A percentile compares a stretch with the other conserved stretches of the same genome.
Evolutionary conservation across 2,797 vertebrate species (phyloP).

Genomic region (Acanthurus tractus): DNA sequence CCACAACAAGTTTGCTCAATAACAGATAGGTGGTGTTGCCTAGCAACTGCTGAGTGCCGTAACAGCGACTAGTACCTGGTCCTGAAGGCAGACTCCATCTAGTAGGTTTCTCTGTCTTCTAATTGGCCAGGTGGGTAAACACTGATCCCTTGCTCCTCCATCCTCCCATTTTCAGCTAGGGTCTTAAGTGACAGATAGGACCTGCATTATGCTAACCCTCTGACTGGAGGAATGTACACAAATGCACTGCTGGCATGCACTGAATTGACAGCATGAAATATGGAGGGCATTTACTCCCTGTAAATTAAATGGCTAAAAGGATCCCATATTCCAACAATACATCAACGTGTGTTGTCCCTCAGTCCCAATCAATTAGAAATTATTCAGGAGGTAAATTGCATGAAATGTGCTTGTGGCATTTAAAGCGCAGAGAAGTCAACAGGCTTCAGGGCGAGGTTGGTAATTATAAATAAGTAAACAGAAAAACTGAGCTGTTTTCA

Average conservation of each 20-base stretch:
- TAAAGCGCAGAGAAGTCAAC: constrained; percentile 51
- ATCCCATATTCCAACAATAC: constrained; percentile 79
- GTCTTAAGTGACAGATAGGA: constrained; percentile 80
- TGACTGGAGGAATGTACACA: constrained; percentile 69
- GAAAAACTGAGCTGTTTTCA: constrained; percentile 37
- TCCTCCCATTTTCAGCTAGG: constrained; percentile 69
- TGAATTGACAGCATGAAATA: constrained; percentile 87
- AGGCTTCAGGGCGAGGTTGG: constrained; percentile 53
- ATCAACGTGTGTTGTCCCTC: constrained; percentile 83
- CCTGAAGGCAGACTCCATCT: constrained; percentile 83
- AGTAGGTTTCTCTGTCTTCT: constrained; percentile 80
- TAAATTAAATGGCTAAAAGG: constrained; percentile 85
- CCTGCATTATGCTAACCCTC: constrained; percentile 72
- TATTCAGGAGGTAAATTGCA: constrained; percentile 88
- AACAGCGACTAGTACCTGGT: constrained; percentile 81
- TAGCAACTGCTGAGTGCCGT: constrained; percentile 86
- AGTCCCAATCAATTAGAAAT: constrained; percentile 90
- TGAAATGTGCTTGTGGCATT: constrained; percentile 72
- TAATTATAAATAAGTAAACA: constrained; percentile 68
- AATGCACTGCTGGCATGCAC: constrained; percentile 73
- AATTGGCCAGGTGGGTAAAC: constrained; percentile 87
- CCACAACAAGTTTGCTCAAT: constrained; percentile 84
- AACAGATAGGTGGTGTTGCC: constrained; percentile 86
- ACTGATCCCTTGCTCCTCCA: constrained; percentile 71
- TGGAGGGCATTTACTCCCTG: constrained; percentile 85